A percentile compares a stretch with the other conserved stretches of the same genome.
Evolutionary conservation across 2,113 vertebrate species (phyloP).

Genomic region (Planiliza haematocheilus): DNA sequence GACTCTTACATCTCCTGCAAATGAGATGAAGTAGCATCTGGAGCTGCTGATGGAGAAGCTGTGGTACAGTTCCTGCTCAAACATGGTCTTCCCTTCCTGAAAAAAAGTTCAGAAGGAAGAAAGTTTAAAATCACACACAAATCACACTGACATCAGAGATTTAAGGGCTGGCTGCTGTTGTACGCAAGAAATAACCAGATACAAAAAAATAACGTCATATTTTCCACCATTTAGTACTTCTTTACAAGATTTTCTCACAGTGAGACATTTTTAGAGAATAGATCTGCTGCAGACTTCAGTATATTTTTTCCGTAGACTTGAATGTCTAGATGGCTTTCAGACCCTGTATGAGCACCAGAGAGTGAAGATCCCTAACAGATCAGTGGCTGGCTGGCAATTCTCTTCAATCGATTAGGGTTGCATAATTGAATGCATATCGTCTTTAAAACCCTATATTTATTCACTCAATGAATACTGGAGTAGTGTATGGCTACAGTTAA

Average conservation of each 20-base stretch:
- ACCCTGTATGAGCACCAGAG: too few species aligned
- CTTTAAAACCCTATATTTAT: neutral
- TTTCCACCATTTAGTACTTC: too few species aligned
- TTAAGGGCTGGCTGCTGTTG: too few species aligned
- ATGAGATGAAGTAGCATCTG: slow-evolving; percentile 96
- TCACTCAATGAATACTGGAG: neutral
- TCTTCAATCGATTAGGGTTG: neutral
- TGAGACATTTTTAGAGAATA: too few species aligned
- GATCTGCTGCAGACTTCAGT: too few species aligned
- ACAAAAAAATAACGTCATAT: too few species aligned
- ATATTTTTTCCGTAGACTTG: too few species aligned
- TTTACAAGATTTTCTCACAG: too few species aligned
- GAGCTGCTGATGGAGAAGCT: slow-evolving; percentile 94
- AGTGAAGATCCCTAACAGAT: neutral
- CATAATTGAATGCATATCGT: neutral
- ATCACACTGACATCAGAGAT: neutral
- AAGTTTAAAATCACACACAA: too few species aligned
- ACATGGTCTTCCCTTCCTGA: slow-evolving; percentile 94
- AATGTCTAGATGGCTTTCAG: too few species aligned
- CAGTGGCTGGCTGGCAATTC: neutral
- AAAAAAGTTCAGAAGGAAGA: slow-evolving; percentile 41
- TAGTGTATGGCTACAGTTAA: neutral
- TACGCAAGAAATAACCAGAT: too few species aligned
- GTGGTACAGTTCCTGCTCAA: slow-evolving; percentile 98
- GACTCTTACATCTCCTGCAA: slow-evolving; percentile 92